Evolutionary conservation across 2,888 invertebrate species (phyloP).

Genomic region (Formica aserva): DNA sequence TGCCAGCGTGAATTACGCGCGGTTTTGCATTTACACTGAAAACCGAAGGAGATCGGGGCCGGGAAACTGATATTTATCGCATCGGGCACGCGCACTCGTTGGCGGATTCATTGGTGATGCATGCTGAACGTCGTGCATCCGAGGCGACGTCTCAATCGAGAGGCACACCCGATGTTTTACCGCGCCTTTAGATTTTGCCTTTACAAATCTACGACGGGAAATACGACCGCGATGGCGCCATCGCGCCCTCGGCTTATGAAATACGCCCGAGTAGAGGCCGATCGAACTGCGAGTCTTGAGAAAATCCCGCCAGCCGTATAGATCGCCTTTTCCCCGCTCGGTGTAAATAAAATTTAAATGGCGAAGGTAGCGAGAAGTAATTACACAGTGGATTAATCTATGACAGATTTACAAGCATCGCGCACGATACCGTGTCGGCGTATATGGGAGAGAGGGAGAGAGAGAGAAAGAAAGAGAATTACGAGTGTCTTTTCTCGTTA

Average conservation of each 20-base stretch:
- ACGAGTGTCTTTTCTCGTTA: conserved; percentile 24
- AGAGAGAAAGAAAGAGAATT: conserved; percentile 7
- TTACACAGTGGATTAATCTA: conserved; percentile 38
- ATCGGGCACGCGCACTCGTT: conserved; percentile 53
- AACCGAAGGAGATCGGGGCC: conserved; percentile 72
- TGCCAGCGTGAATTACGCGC: conserved; percentile 84
- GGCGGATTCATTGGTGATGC: conserved; percentile 57
- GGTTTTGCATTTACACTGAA: conserved; percentile 84
- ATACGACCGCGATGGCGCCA: conserved; percentile 17
- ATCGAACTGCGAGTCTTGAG: conserved; percentile 37
- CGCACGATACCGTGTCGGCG: conserved; percentile 41
- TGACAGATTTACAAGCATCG: conserved; percentile 52
- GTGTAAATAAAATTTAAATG: conserved; percentile 40
- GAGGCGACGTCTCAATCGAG: conserved; percentile 52
- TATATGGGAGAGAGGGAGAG: neutral
- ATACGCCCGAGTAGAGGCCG: conserved; percentile 1
- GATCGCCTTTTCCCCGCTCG: conserved; percentile 32
- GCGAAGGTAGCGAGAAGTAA: conserved; percentile 45
- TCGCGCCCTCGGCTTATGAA: conserved; percentile 36
- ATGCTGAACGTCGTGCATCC: conserved; percentile 38
- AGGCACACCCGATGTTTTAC: conserved; percentile 46
- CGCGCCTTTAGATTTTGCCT: conserved; percentile 42
- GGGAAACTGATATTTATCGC: conserved; percentile 74
- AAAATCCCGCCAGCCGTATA: conserved; percentile 38
- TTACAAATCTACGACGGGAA: neutral